These are phyloP conservation scores for Echinops telfairi DNA, from an alignment of 2,113 vertebrate species.

Conservation along the genomic window DNA sequence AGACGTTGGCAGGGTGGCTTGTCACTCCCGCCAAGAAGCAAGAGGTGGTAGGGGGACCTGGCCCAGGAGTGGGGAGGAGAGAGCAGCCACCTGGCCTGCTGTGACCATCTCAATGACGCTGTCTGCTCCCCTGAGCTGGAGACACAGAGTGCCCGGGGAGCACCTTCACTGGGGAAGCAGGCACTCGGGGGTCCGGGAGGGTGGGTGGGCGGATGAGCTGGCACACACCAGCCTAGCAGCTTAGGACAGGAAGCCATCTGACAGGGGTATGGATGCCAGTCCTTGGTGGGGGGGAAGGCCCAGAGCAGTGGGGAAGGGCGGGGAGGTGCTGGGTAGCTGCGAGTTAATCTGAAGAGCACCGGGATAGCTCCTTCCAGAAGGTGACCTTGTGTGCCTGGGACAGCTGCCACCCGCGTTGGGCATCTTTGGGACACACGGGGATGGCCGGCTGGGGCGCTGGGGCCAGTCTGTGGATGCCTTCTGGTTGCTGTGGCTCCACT, in stretches of 20 bases:
- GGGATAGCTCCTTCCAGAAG: constrained; percentile 71
- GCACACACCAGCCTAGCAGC: constrained; percentile 44
- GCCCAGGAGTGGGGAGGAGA: not conserved
- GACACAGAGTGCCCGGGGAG: constrained; percentile 1
- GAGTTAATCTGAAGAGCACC: constrained; percentile 74
- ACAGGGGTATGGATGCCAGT: constrained; percentile 73
- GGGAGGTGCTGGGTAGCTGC: not conserved
- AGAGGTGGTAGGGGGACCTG: constrained; percentile 9
- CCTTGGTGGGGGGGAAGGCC: constrained; percentile 15
- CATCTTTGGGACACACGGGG: constrained; percentile 72
- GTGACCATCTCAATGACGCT: not conserved
- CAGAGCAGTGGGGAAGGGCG: not conserved
- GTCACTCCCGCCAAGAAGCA: constrained; percentile 61
- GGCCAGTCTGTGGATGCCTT: constrained; percentile 55
- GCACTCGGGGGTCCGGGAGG: not conserved
- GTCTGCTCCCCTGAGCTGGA: constrained; percentile 15
- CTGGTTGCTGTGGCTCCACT: constrained; percentile 49
- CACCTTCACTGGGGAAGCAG: constrained; percentile 24
- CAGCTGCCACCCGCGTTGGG: constrained; percentile 79
- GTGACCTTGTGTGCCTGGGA: constrained; percentile 78
- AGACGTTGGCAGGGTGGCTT: constrained; percentile 66
- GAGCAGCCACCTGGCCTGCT: not conserved
- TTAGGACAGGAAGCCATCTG: constrained; percentile 81
- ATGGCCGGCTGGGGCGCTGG: constrained; percentile 59
- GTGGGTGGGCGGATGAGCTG: constrained; percentile 27